Evolutionary conservation across 1,140 invertebrate genomes (phyloP).

Genomic region (Nasonia giraulti): DNA sequence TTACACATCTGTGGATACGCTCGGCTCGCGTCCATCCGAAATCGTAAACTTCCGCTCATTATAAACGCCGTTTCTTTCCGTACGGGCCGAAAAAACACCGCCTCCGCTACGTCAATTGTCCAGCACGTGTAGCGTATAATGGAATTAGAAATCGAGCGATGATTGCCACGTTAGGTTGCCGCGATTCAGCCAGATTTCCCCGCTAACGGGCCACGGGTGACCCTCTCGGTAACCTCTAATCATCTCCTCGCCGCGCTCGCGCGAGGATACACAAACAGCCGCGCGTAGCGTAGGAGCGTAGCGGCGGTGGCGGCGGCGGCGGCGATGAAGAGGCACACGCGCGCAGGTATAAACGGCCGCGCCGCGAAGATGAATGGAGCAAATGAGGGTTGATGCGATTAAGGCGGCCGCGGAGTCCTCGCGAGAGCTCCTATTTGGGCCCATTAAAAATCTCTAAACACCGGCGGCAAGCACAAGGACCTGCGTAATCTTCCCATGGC

Average conservation of each 20-base stretch:
- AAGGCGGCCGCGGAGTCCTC: slow-evolving; percentile 53
- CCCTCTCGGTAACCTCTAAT: slow-evolving; percentile 53
- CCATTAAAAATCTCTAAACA: slow-evolving; percentile 38
- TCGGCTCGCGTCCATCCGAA: not conserved
- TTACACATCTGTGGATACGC: not conserved
- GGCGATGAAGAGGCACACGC: slow-evolving; percentile 5
- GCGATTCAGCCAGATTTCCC: not conserved
- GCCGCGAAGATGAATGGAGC: slow-evolving; percentile 57
- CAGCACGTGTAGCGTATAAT: not conserved
- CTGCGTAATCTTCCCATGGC: not conserved
- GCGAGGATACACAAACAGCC: slow-evolving; percentile 37
- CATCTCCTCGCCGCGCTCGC: slow-evolving; percentile 53
- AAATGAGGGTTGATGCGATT: slow-evolving; percentile 64
- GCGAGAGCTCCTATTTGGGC: slow-evolving; percentile 55
- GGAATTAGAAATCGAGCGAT: not conserved
- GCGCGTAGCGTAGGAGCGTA: slow-evolving; percentile 27
- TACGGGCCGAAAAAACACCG: too few relatives aligned
- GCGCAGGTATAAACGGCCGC: slow-evolving; percentile 14
- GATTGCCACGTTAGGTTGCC: slow-evolving; percentile 15
- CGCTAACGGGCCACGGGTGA: slow-evolving; percentile 4
- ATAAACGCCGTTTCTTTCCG: not conserved
- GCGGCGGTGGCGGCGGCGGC: not conserved
- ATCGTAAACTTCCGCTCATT: slow-evolving; percentile 34
- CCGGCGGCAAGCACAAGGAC: not conserved
- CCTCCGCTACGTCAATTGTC: not conserved